phyloP scores from a whole-genome alignment of 2,888 invertebrate species.

The Dinocampus coccinellae region DNA sequence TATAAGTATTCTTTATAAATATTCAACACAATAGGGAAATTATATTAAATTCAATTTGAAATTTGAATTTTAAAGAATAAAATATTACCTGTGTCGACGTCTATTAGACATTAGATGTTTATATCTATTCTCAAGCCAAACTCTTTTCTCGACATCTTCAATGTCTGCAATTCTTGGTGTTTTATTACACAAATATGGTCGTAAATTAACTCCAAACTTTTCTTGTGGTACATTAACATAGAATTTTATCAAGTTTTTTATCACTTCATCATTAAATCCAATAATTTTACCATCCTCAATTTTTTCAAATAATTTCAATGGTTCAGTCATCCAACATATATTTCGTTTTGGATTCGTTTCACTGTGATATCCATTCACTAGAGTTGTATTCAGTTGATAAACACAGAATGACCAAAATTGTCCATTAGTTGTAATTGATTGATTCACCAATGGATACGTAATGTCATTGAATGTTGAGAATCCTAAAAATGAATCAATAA shows the following conservation, averaged over 20 bases:
- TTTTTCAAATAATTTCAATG: slow-evolving; percentile 80
- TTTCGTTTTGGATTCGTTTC: slow-evolving; percentile 80
- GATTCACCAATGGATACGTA: slow-evolving; percentile 91
- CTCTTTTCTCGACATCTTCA: slow-evolving; percentile 76
- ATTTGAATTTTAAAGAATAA: slow-evolving; percentile 22
- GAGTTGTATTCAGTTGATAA: slow-evolving; percentile 92
- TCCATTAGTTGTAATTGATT: slow-evolving; percentile 91
- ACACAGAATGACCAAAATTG: slow-evolving; percentile 86
- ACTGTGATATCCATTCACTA: slow-evolving; percentile 76
- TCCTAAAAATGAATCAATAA: slow-evolving; percentile 66
- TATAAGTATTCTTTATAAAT: neutral
- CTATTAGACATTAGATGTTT: slow-evolving; percentile 80
- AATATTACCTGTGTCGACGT: slow-evolving; percentile 71
- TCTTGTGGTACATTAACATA: slow-evolving; percentile 79
- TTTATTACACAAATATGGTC: slow-evolving; percentile 79
- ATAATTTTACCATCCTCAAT: slow-evolving; percentile 78
- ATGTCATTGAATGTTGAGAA: slow-evolving; percentile 92
- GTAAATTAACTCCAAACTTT: slow-evolving; percentile 75
- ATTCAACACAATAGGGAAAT: slow-evolving; percentile 5
- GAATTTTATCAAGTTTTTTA: slow-evolving; percentile 80
- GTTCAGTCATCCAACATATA: slow-evolving; percentile 83
- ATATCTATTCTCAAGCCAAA: slow-evolving; percentile 79
- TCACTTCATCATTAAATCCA: slow-evolving; percentile 85
- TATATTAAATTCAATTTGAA: slow-evolving; percentile 14
- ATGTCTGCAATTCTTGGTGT: slow-evolving; percentile 77